Evolutionary conservation across 2,113 vertebrate genomes (phyloP).

Genomic region (Grammomys dolichurus): DNA sequence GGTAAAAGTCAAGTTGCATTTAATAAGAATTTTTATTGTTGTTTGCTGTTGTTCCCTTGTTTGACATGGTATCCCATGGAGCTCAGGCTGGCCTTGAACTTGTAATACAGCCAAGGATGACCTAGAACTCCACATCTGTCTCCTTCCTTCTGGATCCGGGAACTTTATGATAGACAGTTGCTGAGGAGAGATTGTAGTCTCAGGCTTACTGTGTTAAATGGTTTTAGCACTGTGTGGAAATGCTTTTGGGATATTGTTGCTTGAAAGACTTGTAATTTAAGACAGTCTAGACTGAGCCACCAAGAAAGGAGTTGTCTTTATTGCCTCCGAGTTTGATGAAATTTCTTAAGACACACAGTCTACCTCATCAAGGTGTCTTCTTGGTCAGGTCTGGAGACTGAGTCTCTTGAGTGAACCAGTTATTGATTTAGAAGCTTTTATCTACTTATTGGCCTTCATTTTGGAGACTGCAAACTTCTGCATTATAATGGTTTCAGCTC

Average conservation of each 20-base stretch:
- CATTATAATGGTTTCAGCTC: neutral
- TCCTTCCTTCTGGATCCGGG: neutral
- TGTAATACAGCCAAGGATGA: neutral
- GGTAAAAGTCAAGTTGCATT: conserved; percentile 12
- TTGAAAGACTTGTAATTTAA: conserved; percentile 18
- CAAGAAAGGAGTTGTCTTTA: neutral
- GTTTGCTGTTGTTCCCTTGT: no score
- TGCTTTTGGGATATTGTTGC: neutral
- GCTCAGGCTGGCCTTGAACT: neutral
- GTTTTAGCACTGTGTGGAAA: neutral
- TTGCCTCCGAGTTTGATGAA: conserved; percentile 22
- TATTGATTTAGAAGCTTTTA: neutral
- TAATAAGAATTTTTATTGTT: conserved; percentile 4
- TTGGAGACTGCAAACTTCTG: neutral
- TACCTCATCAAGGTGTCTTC: neutral
- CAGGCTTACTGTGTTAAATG: neutral
- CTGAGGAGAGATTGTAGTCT: neutral
- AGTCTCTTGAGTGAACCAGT: neutral
- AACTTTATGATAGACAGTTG: conserved; percentile 29
- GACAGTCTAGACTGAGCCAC: neutral
- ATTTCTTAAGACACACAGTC: neutral
- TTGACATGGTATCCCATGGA: neutral
- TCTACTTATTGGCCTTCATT: neutral
- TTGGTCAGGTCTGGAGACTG: neutral
- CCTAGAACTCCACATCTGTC: neutral